A percentile compares a stretch with the other conserved stretches of the same genome.
phyloP scores from a whole-genome alignment of 2,113 vertebrate species.

The Ophthalmolycus amberensis region DNA sequence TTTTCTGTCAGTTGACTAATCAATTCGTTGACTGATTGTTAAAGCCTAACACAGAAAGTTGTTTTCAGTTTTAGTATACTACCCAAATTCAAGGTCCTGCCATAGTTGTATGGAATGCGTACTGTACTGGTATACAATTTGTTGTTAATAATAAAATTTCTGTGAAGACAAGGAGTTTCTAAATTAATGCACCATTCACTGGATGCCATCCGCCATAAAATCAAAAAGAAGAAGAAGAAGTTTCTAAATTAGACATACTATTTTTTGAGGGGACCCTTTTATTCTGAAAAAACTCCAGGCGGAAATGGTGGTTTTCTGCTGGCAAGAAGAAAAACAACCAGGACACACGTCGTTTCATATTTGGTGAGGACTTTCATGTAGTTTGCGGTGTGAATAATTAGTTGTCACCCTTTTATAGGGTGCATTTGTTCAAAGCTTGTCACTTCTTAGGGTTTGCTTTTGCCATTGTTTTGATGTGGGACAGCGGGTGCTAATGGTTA shows the following conservation, averaged over 20 bases:
- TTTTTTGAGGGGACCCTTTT: background rate
- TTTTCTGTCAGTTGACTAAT: background rate
- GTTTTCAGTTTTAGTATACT: background rate
- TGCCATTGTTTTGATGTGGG: background rate
- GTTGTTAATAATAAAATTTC: background rate
- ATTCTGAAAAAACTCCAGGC: conserved; percentile 7
- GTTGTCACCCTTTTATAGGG: background rate
- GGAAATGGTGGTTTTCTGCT: conserved; percentile 4
- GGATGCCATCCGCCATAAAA: too few relatives aligned
- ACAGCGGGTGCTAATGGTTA: background rate
- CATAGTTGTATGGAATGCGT: background rate
- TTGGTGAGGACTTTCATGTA: background rate
- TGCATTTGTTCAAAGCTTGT: background rate
- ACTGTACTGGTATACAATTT: background rate
- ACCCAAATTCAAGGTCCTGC: background rate
- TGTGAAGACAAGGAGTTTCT: background rate
- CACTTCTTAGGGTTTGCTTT: background rate
- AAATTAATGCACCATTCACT: too few relatives aligned
- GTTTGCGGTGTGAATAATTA: background rate
- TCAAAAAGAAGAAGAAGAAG: background rate
- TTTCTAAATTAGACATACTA: background rate
- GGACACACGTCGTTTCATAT: background rate
- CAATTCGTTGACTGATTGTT: background rate
- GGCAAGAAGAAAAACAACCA: conserved; percentile 5
- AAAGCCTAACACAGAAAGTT: background rate